phyloP scores from a whole-genome alignment of 2,113 vertebrate genomes.

The Mystacornis crossleyi region DNA sequence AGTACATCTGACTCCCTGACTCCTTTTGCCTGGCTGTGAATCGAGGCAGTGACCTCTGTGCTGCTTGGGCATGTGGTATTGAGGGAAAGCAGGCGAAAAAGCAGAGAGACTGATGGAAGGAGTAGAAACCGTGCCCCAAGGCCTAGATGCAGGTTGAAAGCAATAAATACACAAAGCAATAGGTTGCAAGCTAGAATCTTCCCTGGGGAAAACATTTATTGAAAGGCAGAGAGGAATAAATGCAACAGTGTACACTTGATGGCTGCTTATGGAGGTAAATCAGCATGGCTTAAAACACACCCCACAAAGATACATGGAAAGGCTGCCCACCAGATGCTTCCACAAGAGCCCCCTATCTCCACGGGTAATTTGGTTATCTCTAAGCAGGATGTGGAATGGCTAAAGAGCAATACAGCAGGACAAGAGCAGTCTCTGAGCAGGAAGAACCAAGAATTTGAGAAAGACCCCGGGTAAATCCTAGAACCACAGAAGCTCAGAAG shows the following conservation, averaged over 20 bases:
- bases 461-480: background rate
- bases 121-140: background rate
- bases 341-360: background rate
- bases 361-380: background rate
- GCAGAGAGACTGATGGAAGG: background rate
- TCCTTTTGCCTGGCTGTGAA: background rate
- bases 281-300: background rate
- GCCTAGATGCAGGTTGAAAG: background rate
- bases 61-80: background rate
- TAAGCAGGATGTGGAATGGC: background rate
- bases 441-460: background rate
- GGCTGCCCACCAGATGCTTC: background rate
- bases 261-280: background rate
- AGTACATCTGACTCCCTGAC: background rate
- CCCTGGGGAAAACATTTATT: background rate
- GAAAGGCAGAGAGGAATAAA: background rate
- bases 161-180: background rate
- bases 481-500: background rate
- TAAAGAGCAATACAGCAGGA: background rate
- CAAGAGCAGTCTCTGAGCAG: background rate
- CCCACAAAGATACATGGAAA: background rate
- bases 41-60: rapidly evolving
- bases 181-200: background rate
- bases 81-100: background rate
- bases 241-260: background rate